phyloP scores from a whole-genome alignment of 2,113 vertebrate species.

The Pogonocichla stellata region DNA sequence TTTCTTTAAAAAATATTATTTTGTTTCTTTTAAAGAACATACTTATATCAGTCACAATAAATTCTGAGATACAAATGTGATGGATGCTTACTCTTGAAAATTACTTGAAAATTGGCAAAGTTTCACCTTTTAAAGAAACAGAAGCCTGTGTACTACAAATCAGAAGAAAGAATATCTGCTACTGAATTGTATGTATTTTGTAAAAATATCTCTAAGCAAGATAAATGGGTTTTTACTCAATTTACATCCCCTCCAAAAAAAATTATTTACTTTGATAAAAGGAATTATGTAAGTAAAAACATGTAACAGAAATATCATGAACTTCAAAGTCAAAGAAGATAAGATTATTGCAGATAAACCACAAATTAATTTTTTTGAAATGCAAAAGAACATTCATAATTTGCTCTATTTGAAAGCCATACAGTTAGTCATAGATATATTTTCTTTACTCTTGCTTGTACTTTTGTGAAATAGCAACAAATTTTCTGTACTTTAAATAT shows the following conservation, averaged over 20 bases:
- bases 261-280: neutral
- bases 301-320: neutral
- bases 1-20: neutral
- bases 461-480: neutral
- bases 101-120: neutral
- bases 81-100: neutral
- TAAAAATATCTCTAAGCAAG: neutral
- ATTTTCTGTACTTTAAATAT: neutral
- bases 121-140: neutral
- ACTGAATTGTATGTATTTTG: too few species aligned
- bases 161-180: neutral
- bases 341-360: neutral
- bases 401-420: neutral
- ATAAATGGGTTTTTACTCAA: neutral
- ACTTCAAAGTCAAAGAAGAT: neutral
- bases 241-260: accelerated
- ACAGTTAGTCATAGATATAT: neutral
- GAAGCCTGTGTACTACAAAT: neutral
- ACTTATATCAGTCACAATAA: neutral
- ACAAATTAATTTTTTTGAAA: neutral
- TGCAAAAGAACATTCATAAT: neutral
- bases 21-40: neutral
- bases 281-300: neutral
- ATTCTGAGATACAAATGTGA: neutral
- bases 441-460: neutral